phyloP scores from a whole-genome alignment of 2,113 vertebrate genomes.

The Equus quagga region DNA sequence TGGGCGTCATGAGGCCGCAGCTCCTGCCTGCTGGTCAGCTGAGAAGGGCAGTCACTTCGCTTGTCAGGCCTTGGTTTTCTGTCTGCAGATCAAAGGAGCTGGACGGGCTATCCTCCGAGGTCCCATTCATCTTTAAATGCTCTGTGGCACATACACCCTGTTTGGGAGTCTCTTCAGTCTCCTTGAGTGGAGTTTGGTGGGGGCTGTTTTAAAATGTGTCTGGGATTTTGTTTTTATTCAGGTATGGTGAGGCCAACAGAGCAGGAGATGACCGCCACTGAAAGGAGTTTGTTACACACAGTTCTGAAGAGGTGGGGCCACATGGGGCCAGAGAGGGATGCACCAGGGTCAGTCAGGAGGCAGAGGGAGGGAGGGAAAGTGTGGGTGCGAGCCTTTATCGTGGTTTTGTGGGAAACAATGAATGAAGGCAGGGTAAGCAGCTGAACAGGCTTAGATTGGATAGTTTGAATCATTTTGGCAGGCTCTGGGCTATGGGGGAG shows the following conservation, averaged over 20 bases:
- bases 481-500: not conserved
- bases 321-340: fast-evolving
- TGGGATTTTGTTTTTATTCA: not conserved
- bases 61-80: not conserved
- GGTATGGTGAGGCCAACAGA: not conserved
- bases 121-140: not conserved
- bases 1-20: too few relatives aligned
- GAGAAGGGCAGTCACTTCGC: not conserved
- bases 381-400: too few relatives aligned
- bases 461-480: not conserved
- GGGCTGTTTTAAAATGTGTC: not conserved
- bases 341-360: not conserved
- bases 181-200: not conserved
- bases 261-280: not conserved
- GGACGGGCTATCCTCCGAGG: too few relatives aligned
- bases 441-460: not conserved
- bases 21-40: not conserved
- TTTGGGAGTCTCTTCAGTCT: not conserved
- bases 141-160: not conserved
- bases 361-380: not conserved
- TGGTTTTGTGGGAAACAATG: not conserved
- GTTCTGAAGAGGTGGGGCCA: not conserved
- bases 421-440: not conserved
- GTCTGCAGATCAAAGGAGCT: not conserved
- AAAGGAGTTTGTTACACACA: not conserved